phyloP scores from a whole-genome alignment of 2,797 vertebrate species.

The Oophaga sylvatica region DNA sequence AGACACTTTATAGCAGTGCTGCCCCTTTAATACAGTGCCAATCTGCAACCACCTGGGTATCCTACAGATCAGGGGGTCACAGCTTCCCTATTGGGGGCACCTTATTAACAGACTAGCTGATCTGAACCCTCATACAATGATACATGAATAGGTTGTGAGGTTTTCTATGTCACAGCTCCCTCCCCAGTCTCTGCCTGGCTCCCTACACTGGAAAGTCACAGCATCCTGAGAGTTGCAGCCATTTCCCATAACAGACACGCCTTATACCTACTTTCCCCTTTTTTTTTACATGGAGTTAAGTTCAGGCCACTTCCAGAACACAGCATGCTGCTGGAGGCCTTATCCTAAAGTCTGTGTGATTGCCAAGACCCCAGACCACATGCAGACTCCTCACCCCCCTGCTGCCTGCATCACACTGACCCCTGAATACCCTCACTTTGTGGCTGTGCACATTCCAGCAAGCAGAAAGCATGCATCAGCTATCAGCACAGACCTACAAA shows the following conservation, averaged over 20 bases:
- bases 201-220: background rate
- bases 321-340: conserved; percentile 23
- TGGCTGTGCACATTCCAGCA: conserved; percentile 15
- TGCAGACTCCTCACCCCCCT: conserved; percentile 36
- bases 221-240: conserved; percentile 13
- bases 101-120: conserved; percentile 9
- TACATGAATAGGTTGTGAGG: background rate
- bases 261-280: conserved; percentile 7
- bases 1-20: background rate
- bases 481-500: conserved; percentile 2
- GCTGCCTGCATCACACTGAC: conserved; percentile 5
- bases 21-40: background rate
- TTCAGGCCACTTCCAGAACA: conserved; percentile 45
- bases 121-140: background rate
- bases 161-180: background rate
- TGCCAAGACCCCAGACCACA: conserved; percentile 38
- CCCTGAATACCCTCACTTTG: conserved; percentile 18
- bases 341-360: conserved; percentile 20
- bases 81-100: background rate
- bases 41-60: background rate
- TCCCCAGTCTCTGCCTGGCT: background rate
- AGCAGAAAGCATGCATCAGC: background rate
- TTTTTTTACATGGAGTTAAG: conserved; percentile 36
- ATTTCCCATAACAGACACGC: conserved; percentile 44
- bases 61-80: background rate